Evolutionary conservation across 2,888 invertebrate genomes (phyloP).

Genomic region (Sminthurinus aureus): DNA sequence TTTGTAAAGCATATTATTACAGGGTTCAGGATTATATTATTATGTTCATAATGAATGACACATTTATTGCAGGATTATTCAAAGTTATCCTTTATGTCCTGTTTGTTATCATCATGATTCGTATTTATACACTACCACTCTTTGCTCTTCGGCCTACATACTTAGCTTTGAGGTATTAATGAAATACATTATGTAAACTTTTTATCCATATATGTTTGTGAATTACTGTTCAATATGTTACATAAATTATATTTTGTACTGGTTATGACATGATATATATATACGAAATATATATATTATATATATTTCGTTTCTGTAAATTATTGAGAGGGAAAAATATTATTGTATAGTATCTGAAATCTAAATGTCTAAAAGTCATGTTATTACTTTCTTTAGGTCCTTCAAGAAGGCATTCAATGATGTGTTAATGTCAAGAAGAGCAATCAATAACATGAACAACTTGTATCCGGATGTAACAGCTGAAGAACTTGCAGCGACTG

Average conservation of each 20-base stretch:
- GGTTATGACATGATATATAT: neutral
- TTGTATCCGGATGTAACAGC: constrained; percentile 94
- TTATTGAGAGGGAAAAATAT: too few relatives aligned
- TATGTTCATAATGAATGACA: too few relatives aligned
- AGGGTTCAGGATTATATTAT: too few relatives aligned
- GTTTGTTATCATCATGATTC: constrained; percentile 95
- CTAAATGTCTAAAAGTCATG: neutral
- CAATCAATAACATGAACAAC: constrained; percentile 98
- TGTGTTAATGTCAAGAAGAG: constrained; percentile 93
- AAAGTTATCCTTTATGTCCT: constrained; percentile 84
- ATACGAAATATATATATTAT: too few relatives aligned
- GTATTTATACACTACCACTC: constrained; percentile 94
- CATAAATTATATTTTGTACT: neutral
- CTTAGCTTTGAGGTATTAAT: constrained; percentile 84
- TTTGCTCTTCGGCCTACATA: constrained; percentile 99
- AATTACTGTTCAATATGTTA: neutral
- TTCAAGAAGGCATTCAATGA: constrained; percentile 98
- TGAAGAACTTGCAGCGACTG: constrained; percentile 88
- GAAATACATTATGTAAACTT: too few relatives aligned
- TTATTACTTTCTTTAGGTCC: constrained; percentile 69
- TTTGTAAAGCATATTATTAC: too few relatives aligned
- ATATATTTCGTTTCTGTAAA: too few relatives aligned
- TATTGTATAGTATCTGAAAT: too few relatives aligned
- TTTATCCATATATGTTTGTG: too few relatives aligned
- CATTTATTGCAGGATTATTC: constrained; percentile 67